Evolutionary conservation across 2,113 vertebrate species (phyloP).

Genomic region (Oncorhynchus mykiss): DNA sequence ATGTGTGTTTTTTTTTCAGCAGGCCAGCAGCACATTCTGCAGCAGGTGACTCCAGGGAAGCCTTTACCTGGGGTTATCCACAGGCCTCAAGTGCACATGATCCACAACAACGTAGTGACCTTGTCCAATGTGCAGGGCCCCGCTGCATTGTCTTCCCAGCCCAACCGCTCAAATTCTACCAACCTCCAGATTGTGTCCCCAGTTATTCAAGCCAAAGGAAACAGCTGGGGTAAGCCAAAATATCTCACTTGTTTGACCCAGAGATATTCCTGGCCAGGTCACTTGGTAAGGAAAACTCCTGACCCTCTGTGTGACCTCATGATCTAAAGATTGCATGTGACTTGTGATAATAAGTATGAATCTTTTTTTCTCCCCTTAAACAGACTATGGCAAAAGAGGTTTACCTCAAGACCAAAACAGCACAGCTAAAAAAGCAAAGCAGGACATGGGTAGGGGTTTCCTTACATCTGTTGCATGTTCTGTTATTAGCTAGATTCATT

Average conservation of each 20-base stretch:
- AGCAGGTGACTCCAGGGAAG: constrained; percentile 45
- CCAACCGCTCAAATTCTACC: constrained; percentile 22
- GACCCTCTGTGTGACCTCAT: constrained; percentile 22
- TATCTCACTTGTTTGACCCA: not conserved
- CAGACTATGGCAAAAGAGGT: constrained; percentile 69
- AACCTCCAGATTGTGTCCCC: constrained; percentile 40
- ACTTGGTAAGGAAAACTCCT: not conserved
- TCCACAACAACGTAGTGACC: constrained; percentile 66
- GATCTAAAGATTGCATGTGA: not conserved
- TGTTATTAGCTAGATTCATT: not conserved
- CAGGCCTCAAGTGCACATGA: constrained; percentile 67
- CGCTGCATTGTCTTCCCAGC: constrained; percentile 49
- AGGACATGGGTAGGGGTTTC: constrained; percentile 55
- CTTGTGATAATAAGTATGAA: not conserved
- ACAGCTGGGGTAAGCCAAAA: not conserved
- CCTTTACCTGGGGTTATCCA: constrained; percentile 53
- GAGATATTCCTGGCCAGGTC: not conserved
- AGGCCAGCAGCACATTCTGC: constrained; percentile 40
- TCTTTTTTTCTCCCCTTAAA: constrained; percentile 20
- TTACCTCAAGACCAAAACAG: constrained; percentile 61
- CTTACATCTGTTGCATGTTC: not conserved
- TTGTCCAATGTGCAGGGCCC: constrained; percentile 66
- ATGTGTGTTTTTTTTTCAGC: constrained; percentile 27
- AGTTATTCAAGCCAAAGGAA: constrained; percentile 16
- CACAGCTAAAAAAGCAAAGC: constrained; percentile 71